These are phyloP conservation scores for Babylonia areolata DNA, from an alignment of 1,140 invertebrate species.

Conservation along the genomic window DNA sequence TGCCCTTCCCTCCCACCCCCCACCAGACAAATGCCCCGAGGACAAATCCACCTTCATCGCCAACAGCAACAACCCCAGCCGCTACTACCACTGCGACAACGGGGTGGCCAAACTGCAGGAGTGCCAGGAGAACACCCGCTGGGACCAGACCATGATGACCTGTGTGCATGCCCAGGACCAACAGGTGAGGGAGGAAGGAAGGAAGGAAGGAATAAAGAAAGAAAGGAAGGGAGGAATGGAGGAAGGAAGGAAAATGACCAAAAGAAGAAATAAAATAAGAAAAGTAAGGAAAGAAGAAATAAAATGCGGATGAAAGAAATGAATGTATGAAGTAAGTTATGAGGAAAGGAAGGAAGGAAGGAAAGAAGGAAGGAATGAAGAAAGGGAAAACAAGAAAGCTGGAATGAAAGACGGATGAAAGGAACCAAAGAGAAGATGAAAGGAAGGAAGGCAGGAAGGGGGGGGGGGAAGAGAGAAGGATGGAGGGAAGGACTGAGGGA, in stretches of 20 bases:
- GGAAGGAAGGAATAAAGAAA: background rate
- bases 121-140: conserved; percentile 5
- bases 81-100: conserved; percentile 40
- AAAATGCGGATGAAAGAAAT: background rate
- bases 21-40: conserved; percentile 21
- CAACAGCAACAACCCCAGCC: conserved; percentile 21
- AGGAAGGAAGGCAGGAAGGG: too few relatives aligned
- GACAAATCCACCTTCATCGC: conserved; percentile 8
- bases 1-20: background rate
- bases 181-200: background rate
- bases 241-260: background rate
- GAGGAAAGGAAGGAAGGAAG: background rate
- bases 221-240: too few relatives aligned
- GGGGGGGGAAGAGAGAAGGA: too few relatives aligned
- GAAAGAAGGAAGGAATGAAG: too few relatives aligned
- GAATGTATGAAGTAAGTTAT: background rate
- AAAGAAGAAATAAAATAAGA: background rate
- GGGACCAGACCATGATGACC: conserved; percentile 24
- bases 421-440: too few relatives aligned
- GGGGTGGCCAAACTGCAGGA: conserved; percentile 13
- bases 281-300: too few relatives aligned
- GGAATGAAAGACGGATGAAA: too few relatives aligned
- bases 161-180: conserved; percentile 9
- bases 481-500: too few relatives aligned
- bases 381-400: too few relatives aligned